These are phyloP conservation scores for Datnioides undecimradiatus DNA, from an alignment of 2,113 vertebrate genomes.

Conservation along the genomic window DNA sequence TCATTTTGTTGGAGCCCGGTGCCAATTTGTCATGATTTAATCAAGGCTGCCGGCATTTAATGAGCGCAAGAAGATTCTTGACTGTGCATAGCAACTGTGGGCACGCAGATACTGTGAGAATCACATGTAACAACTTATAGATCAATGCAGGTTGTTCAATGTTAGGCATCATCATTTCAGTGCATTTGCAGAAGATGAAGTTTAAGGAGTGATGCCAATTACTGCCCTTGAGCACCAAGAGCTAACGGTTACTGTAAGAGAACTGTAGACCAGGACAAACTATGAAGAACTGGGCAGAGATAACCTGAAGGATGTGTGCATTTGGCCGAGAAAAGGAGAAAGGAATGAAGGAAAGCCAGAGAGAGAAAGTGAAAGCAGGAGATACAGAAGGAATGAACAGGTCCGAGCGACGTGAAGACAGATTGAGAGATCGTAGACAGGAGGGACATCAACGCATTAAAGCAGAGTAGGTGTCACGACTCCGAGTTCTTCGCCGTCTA, in stretches of 20 bases:
- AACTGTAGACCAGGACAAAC: conserved; percentile 3
- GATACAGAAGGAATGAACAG: background rate
- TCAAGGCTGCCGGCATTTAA: too few species aligned
- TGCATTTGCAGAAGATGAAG: background rate
- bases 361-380: background rate
- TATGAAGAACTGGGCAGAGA: background rate
- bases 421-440: conserved; percentile 1
- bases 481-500: conserved; percentile 60
- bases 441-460: conserved; percentile 62
- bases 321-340: background rate
- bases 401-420: background rate
- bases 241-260: background rate
- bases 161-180: too few species aligned
- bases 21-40: too few species aligned
- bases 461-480: conserved; percentile 64
- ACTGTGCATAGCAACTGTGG: background rate
- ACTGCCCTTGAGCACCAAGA: background rate
- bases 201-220: background rate
- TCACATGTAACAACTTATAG: too few species aligned
- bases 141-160: too few species aligned
- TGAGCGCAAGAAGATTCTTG: too few species aligned
- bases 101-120: background rate
- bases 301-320: background rate
- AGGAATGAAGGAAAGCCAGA: background rate
- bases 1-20: too few species aligned